Evolutionary conservation across 2,797 vertebrate genomes (phyloP).

Genomic region (Tiaroga cobitis): DNA sequence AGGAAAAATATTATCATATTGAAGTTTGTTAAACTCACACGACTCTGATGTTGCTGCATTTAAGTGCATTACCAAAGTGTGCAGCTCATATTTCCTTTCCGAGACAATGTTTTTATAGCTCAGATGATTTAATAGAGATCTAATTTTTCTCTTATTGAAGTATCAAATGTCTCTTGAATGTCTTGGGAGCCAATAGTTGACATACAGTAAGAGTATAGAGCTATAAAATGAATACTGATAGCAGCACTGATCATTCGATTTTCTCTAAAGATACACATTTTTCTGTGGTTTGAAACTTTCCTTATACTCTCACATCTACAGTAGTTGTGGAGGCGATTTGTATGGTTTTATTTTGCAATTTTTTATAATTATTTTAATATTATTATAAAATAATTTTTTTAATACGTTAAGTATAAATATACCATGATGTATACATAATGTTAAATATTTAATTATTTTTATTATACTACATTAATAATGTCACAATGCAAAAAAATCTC

Average conservation of each 20-base stretch:
- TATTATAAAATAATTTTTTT: background rate
- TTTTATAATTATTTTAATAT: background rate
- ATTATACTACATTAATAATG: no score
- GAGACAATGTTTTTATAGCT: background rate
- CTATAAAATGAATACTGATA: background rate
- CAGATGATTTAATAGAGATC: background rate
- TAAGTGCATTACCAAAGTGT: background rate
- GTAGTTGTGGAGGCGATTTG: background rate
- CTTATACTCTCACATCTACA: no score
- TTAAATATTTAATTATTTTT: no score
- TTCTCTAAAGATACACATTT: no score
- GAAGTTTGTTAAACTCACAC: background rate
- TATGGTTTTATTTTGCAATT: background rate
- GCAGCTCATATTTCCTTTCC: background rate
- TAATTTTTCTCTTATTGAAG: background rate
- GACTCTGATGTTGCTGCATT: background rate
- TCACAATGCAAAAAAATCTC: no score
- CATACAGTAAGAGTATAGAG: background rate
- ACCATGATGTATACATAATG: background rate
- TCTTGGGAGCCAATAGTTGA: background rate
- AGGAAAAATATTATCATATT: background rate
- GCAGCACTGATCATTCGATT: background rate
- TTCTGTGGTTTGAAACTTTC: no score
- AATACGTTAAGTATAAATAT: background rate
- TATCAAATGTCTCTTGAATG: background rate